Percentiles rank a stretch among this genome's conserved stretches.
Conservation (phyloP, 1,140 invertebrate species). For the Coenobita brevimanus region DNA sequence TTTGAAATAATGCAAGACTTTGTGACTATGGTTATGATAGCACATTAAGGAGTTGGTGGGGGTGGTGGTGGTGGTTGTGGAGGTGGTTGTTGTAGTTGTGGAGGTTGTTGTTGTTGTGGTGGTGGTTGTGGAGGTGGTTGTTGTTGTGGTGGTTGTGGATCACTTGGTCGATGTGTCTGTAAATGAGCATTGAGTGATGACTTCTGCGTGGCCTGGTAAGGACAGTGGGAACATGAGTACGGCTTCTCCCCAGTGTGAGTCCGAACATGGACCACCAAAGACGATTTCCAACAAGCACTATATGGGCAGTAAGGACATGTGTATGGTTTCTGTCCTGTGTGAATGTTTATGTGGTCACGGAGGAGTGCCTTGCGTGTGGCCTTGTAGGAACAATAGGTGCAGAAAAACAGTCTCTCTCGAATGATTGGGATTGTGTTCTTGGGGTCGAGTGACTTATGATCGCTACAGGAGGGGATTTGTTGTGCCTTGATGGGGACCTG, state of each 20-base stretch:
- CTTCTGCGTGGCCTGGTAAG: constrained; percentile 39
- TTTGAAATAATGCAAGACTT: too few species aligned
- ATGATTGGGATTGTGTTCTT: constrained; percentile 16
- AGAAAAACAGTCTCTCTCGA: constrained; percentile 30
- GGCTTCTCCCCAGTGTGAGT: constrained; percentile 43
- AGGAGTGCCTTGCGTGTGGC: constrained; percentile 22
- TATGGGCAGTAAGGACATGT: constrained; percentile 56
- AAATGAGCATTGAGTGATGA: constrained; percentile 18
- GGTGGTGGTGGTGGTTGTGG: too few species aligned
- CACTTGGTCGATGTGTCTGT: background rate
- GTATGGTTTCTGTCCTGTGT: constrained; percentile 61
- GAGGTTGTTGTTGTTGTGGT: too few species aligned
- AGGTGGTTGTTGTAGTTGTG: too few species aligned
- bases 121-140: too few species aligned
- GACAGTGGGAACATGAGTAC: constrained; percentile 19
- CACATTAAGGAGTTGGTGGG: too few species aligned
- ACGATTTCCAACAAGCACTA: constrained; percentile 36
- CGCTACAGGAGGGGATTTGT: background rate
- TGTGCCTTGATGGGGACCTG: constrained; percentile 16
- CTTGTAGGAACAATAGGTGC: constrained; percentile 22
- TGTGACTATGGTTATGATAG: too few species aligned
- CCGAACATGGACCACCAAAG: constrained; percentile 32
- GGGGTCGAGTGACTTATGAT: background rate
- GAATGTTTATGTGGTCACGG: constrained; percentile 46
- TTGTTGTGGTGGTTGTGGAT: background rate